phyloP scores from a whole-genome alignment of 2,113 vertebrate genomes.

The Rhinopomastus cyanomelas region DNA sequence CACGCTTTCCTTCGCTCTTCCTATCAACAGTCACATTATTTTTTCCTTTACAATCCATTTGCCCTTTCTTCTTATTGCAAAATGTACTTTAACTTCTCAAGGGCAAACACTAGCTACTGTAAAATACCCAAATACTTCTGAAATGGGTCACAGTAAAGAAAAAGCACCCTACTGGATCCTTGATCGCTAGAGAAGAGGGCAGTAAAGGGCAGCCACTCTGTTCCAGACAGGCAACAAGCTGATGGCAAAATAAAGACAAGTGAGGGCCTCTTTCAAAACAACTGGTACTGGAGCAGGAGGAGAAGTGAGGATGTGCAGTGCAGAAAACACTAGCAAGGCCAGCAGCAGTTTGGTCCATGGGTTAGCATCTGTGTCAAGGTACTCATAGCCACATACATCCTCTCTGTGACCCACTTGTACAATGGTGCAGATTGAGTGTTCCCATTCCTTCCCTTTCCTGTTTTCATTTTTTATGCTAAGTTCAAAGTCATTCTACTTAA shows the following conservation, averaged over 20 bases:
- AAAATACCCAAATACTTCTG: not conserved
- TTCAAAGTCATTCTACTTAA: not conserved
- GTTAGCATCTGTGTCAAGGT: no score
- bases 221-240: rapidly evolving
- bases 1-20: not conserved
- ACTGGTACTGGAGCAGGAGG: not conserved
- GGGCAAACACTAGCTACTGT: not conserved
- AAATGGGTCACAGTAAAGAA: not conserved
- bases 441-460: not conserved
- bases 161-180: not conserved
- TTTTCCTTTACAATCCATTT: not conserved
- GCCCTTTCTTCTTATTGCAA: not conserved
- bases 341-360: not conserved
- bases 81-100: not conserved
- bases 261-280: not conserved
- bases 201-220: not conserved
- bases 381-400: no score
- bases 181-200: not conserved
- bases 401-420: not conserved
- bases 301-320: not conserved
- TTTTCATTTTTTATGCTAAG: not conserved
- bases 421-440: no score
- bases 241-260: not conserved
- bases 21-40: not conserved
- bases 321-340: not conserved